Evolutionary conservation across 2,113 vertebrate genomes (phyloP).

Genomic region (Cepphus grylle): DNA sequence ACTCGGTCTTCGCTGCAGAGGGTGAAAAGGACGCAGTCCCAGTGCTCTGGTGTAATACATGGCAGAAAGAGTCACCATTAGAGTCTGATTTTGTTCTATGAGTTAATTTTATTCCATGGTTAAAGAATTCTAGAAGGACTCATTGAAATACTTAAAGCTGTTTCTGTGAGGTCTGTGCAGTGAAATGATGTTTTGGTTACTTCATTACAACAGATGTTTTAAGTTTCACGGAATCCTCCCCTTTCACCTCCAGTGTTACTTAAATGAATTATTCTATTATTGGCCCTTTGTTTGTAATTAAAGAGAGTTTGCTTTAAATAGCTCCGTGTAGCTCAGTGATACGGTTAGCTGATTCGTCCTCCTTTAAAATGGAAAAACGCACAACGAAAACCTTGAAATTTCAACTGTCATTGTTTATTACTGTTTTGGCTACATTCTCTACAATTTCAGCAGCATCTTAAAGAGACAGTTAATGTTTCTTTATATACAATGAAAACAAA

Average conservation of each 20-base stretch:
- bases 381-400: slow-evolving; percentile 70
- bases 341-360: neutral
- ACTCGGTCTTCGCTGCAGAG: fast-evolving
- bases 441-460: slow-evolving; percentile 87
- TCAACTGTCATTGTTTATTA: slow-evolving; percentile 84
- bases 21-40: neutral
- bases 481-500: slow-evolving; percentile 85
- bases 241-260: neutral
- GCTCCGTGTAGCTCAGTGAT: neutral
- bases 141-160: neutral
- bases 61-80: neutral
- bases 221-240: neutral
- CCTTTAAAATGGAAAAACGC: slow-evolving; percentile 32
- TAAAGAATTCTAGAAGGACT: neutral
- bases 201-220: neutral
- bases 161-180: neutral
- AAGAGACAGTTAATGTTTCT: slow-evolving; percentile 82
- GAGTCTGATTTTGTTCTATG: neutral
- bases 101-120: neutral
- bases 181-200: neutral
- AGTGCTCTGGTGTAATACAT: neutral
- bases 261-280: neutral
- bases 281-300: neutral
- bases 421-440: slow-evolving; percentile 85
- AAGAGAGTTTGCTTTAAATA: neutral